These are phyloP conservation scores for Myiozetetes cayanensis DNA, from an alignment of 2,113 vertebrate genomes.

Conservation along the genomic window DNA sequence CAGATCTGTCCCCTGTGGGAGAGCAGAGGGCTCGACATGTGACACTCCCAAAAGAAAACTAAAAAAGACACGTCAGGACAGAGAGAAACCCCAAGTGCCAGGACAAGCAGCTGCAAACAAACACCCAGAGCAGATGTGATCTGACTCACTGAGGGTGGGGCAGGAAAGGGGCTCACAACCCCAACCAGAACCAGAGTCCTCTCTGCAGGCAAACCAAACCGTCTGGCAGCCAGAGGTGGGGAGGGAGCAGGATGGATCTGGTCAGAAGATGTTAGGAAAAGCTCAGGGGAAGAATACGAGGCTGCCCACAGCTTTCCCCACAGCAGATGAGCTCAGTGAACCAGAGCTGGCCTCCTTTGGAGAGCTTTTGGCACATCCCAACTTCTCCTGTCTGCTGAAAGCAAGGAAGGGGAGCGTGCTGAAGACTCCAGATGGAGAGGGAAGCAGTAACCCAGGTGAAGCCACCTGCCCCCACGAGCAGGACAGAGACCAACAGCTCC, in stretches of 20 bases:
- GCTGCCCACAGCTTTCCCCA: background rate
- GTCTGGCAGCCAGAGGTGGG: background rate
- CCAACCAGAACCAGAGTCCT: background rate
- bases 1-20: background rate
- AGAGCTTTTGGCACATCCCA: background rate
- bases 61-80: background rate
- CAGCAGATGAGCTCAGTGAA: background rate
- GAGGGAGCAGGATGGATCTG: background rate
- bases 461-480: accelerated
- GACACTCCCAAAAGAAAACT: background rate
- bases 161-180: conserved; percentile 44
- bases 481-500: background rate
- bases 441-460: background rate
- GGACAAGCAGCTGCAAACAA: conserved; percentile 19
- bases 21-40: background rate
- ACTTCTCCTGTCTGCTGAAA: background rate
- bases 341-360: background rate
- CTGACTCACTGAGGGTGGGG: conserved; percentile 44
- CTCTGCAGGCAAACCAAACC: background rate
- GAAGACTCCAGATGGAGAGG: accelerated
- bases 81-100: background rate
- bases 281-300: background rate
- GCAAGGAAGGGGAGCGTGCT: background rate
- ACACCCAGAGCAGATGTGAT: conserved; percentile 27
- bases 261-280: background rate